Evolutionary conservation across 1,140 invertebrate genomes (phyloP).

Genomic region (Cryptotermes secundus): DNA sequence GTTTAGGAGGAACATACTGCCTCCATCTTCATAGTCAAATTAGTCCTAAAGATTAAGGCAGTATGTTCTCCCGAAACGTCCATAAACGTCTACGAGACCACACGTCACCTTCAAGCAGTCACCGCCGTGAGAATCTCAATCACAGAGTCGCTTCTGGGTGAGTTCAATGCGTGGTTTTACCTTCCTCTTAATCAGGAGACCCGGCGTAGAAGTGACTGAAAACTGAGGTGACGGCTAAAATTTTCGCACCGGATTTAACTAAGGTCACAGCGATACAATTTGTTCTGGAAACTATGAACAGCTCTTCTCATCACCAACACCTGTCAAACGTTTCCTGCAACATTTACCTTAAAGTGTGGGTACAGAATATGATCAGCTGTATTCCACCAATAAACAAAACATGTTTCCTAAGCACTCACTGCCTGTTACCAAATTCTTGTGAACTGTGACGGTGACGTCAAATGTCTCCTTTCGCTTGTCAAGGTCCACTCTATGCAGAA

Average conservation of each 20-base stretch:
- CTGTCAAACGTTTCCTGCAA: neutral
- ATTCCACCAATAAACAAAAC: neutral
- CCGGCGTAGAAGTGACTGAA: too few relatives aligned
- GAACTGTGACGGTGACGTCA: neutral
- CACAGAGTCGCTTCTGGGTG: too few relatives aligned
- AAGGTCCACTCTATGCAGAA: neutral
- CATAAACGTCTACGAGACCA: too few relatives aligned
- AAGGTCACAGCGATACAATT: neutral
- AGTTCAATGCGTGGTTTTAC: too few relatives aligned
- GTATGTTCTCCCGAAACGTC: too few relatives aligned
- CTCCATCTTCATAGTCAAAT: too few relatives aligned
- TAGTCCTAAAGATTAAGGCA: too few relatives aligned
- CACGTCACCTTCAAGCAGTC: too few relatives aligned
- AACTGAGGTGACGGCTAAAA: too few relatives aligned
- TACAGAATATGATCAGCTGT: neutral
- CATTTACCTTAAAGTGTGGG: neutral
- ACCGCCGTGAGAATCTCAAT: too few relatives aligned
- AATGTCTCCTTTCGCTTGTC: neutral
- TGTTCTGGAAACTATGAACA: neutral
- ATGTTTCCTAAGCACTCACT: neutral
- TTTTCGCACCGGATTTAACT: neutral
- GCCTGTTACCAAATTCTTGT: neutral
- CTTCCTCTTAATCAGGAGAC: too few relatives aligned
- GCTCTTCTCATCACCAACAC: neutral
- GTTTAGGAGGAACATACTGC: too few relatives aligned